A percentile compares a stretch with the other conserved stretches of the same genome.
Evolutionary conservation across 2,888 invertebrate species (phyloP).

Genomic region (Euplagia quadripunctaria): DNA sequence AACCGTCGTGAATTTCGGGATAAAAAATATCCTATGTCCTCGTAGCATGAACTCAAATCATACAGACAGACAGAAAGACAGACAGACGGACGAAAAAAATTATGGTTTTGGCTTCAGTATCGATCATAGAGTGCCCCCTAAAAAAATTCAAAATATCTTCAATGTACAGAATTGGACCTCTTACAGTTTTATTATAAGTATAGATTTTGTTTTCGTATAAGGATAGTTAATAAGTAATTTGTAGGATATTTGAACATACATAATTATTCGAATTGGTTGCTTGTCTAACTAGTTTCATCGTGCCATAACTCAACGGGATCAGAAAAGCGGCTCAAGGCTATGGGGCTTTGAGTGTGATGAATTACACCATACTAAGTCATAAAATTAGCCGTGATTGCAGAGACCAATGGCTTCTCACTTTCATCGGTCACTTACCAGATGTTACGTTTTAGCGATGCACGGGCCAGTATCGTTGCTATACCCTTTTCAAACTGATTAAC

Average conservation of each 20-base stretch:
- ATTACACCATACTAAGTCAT: background rate
- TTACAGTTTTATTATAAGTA: too few species aligned
- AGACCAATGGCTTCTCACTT: background rate
- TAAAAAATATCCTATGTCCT: too few species aligned
- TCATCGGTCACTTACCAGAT: background rate
- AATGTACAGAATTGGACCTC: too few species aligned
- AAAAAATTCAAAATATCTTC: too few species aligned
- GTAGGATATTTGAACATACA: background rate
- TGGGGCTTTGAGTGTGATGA: background rate
- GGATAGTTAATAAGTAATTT: background rate
- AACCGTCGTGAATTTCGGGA: too few species aligned
- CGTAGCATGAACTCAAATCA: too few species aligned
- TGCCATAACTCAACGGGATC: background rate
- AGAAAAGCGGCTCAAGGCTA: background rate
- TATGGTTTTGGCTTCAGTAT: too few species aligned
- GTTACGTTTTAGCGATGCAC: background rate
- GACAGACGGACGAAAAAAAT: too few species aligned
- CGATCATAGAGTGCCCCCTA: too few species aligned
- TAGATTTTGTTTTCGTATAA: background rate
- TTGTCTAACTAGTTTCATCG: background rate
- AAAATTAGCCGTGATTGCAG: background rate
- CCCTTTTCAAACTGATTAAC: background rate
- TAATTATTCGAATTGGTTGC: background rate
- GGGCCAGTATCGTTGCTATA: background rate
- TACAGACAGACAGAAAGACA: too few species aligned